Conservation (phyloP, 2,888 invertebrate genomes). For the Drosophila mettleri region DNA sequence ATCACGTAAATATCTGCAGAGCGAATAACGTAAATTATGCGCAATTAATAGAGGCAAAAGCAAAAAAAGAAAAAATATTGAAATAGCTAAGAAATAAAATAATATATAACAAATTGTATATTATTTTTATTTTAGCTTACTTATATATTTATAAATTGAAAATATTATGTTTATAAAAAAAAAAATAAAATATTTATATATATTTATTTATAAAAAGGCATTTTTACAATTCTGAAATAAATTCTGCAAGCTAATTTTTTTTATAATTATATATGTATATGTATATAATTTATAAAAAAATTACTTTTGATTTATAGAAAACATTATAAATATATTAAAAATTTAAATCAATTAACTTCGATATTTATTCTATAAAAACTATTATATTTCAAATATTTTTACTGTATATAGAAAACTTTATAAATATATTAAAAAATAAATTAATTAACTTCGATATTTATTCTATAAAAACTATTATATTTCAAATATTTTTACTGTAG, state of each 20-base stretch:
- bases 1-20: slow-evolving; percentile 18
- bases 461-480: not conserved
- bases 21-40: not conserved
- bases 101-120: not conserved
- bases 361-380: not conserved
- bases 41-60: not conserved
- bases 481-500: not conserved
- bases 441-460: not conserved
- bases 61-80: not conserved
- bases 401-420: too few relatives aligned
- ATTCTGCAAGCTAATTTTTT: too few relatives aligned
- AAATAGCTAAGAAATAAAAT: not conserved
- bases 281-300: too few relatives aligned
- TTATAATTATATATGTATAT: too few relatives aligned
- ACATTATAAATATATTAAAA: not conserved
- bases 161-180: too few relatives aligned
- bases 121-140: not conserved
- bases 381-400: not conserved
- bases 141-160: too few relatives aligned
- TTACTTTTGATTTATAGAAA: too few relatives aligned
- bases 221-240: too few relatives aligned
- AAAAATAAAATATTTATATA: too few relatives aligned
- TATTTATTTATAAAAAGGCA: too few relatives aligned
- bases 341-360: not conserved
- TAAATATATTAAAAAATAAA: not conserved